phyloP scores from a whole-genome alignment of 37 sponge, comb jelly and placozoan genomes.

The Petrosia ficiformis region DNA sequence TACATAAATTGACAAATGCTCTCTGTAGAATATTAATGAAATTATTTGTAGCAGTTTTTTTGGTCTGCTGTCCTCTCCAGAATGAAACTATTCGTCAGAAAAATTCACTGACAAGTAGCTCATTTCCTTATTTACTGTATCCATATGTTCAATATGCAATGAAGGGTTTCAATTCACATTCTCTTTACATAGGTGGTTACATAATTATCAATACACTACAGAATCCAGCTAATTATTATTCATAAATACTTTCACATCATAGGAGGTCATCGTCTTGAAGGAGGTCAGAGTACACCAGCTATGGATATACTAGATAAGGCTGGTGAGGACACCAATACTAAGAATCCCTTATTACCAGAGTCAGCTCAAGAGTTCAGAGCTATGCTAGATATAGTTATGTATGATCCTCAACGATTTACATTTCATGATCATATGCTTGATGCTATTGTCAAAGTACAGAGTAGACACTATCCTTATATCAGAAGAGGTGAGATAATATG shows the following conservation, averaged over 20 bases:
- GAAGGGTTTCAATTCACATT: neutral
- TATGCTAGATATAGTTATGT: constrained; percentile 62
- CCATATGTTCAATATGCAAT: neutral
- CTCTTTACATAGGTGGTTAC: too few species aligned
- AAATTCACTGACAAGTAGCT: too few species aligned
- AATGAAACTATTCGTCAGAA: too few species aligned
- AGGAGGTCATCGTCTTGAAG: constrained; percentile 33
- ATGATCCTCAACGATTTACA: constrained; percentile 21
- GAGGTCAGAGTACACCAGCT: constrained; percentile 32
- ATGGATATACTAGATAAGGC: constrained; percentile 35
- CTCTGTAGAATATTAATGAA: too few species aligned
- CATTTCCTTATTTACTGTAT: neutral
- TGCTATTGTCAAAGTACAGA: constrained; percentile 52
- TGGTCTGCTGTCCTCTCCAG: too few species aligned
- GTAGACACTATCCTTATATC: constrained; percentile 27
- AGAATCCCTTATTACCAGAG: constrained; percentile 35
- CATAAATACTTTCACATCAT: too few species aligned
- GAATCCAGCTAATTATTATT: neutral
- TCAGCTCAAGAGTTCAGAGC: constrained; percentile 44
- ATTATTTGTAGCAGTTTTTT: too few species aligned
- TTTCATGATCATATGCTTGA: constrained; percentile 44
- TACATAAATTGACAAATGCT: too few species aligned
- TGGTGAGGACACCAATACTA: constrained; percentile 3
- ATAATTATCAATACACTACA: too few species aligned
- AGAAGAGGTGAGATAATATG: constrained; percentile 45